Percentiles rank a stretch among this genome's conserved stretches.
Evolutionary conservation across 2,113 vertebrate genomes (phyloP).

Genomic region (Entomyzon cyanotis): DNA sequence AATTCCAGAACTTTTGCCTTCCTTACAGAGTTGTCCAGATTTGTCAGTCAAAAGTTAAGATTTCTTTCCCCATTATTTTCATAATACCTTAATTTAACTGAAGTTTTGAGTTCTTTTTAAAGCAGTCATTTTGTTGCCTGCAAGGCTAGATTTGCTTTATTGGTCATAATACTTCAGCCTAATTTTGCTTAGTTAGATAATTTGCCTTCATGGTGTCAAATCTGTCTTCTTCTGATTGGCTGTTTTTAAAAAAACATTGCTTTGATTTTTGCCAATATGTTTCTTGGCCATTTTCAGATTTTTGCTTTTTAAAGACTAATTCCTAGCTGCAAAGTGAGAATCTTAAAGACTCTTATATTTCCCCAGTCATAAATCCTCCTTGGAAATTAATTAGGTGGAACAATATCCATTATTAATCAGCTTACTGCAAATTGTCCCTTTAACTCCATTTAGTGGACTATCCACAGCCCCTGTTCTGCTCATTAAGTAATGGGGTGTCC

Average conservation of each 20-base stretch:
- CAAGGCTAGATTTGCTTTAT: not conserved
- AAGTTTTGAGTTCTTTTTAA: not conserved
- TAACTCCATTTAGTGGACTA: not conserved
- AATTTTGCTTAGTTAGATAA: not conserved
- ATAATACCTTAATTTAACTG: not conserved
- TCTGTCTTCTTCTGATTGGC: not conserved
- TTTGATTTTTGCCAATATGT: not conserved
- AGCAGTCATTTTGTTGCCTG: not conserved
- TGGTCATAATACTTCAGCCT: not conserved
- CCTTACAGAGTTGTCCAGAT: not conserved
- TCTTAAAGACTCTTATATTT: not conserved
- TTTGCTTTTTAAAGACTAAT: not conserved
- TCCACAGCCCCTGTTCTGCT: not conserved
- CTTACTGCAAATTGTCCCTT: not conserved
- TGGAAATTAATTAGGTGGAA: conserved; percentile 12
- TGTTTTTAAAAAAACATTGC: not conserved
- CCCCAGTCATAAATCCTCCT: not conserved
- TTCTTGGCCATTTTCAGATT: not conserved
- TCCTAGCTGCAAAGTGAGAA: not conserved
- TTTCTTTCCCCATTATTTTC: not conserved
- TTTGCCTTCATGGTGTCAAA: not conserved
- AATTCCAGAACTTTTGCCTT: not conserved
- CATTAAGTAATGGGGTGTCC: not conserved
- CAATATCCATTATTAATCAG: not conserved
- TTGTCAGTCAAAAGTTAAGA: not conserved